phyloP scores from a whole-genome alignment of 2,797 vertebrate species.

The Poeciliopsis turneri region DNA sequence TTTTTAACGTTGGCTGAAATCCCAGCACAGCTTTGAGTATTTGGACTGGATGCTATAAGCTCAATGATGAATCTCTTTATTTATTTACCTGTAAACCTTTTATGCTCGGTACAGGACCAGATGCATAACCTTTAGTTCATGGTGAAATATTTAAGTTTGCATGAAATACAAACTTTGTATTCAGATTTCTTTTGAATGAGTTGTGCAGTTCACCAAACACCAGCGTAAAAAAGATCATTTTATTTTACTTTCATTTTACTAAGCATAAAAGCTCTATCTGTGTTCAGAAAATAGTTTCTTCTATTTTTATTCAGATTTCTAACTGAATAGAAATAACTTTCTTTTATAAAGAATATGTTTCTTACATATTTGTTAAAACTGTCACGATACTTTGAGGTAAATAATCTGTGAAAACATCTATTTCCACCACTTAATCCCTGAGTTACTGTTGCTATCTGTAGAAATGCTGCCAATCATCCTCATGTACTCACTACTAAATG shows the following conservation, averaged over 20 bases:
- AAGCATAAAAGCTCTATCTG: background rate
- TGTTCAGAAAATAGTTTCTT: background rate
- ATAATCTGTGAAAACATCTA: too few species aligned
- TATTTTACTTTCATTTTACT: background rate
- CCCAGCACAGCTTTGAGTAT: slow-evolving; percentile 17
- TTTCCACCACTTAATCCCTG: too few species aligned
- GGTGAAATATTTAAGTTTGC: background rate
- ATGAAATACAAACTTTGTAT: background rate
- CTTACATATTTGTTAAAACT: too few species aligned
- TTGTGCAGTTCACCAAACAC: background rate
- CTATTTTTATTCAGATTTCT: background rate
- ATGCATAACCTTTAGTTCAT: background rate
- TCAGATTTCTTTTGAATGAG: background rate
- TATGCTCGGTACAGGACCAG: background rate
- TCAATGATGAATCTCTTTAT: background rate
- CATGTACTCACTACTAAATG: too few species aligned
- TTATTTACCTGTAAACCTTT: background rate
- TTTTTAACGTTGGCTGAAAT: slow-evolving; percentile 34
- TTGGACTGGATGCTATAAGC: background rate
- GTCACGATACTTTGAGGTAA: too few species aligned
- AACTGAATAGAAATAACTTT: too few species aligned
- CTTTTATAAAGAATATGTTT: too few species aligned
- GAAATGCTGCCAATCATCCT: too few species aligned
- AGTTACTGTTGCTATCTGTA: too few species aligned
- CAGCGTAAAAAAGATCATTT: background rate